Evolutionary conservation across 2,888 invertebrate genomes (phyloP).

Genomic region (Pyrrhia umbra): DNA sequence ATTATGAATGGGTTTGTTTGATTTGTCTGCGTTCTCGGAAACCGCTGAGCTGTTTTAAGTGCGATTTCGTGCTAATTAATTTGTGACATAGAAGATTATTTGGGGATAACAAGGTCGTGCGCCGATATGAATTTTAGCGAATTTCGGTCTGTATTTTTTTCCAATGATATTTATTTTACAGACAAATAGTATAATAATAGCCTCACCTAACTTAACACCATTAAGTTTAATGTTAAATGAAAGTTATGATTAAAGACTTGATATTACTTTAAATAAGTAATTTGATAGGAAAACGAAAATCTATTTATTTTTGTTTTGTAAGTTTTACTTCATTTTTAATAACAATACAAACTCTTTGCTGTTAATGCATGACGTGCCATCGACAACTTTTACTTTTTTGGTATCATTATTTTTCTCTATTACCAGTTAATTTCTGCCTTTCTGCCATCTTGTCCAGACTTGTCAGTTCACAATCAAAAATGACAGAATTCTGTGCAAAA

Average conservation of each 20-base stretch:
- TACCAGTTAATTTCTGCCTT: neutral
- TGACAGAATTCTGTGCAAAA: constrained; percentile 59
- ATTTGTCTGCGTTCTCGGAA: constrained; percentile 25
- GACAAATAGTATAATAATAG: too few species aligned
- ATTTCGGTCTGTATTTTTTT: neutral
- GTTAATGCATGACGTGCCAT: too few species aligned
- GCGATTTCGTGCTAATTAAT: constrained; percentile 45
- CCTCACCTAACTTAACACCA: too few species aligned
- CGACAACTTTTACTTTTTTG: neutral
- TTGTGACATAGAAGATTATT: constrained; percentile 31
- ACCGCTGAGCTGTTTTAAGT: constrained; percentile 20
- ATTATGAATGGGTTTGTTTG: constrained; percentile 12
- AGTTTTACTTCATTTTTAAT: too few species aligned
- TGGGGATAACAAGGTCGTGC: constrained; percentile 26
- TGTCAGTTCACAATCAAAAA: constrained; percentile 42
- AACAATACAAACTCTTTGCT: too few species aligned
- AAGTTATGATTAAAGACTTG: too few species aligned
- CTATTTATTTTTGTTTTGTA: neutral
- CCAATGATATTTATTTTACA: neutral
- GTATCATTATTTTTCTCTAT: neutral
- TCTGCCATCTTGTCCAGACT: constrained; percentile 1
- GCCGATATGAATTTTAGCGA: neutral
- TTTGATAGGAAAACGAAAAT: too few species aligned
- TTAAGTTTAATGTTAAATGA: too few species aligned
- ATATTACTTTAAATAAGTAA: too few species aligned